A percentile compares a stretch with the other conserved stretches of the same genome.
Conservation (phyloP, 2,888 invertebrate species). For the Heliconius cydno region DNA sequence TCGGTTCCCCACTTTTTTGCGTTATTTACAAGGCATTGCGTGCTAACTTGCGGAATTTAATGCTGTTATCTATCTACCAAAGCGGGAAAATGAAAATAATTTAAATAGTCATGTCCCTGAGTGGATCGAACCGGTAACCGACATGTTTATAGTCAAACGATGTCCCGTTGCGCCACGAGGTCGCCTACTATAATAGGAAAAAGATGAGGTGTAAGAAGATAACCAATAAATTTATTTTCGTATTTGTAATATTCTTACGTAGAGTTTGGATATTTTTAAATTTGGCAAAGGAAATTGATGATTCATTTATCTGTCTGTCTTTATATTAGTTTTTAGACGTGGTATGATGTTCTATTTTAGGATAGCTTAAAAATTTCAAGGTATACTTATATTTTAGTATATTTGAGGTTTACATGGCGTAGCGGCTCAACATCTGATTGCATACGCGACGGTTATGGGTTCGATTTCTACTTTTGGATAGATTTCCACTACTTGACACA, state of each 20-base stretch:
- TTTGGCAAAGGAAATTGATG: slow-evolving; percentile 2
- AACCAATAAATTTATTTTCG: not conserved
- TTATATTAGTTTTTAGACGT: not conserved
- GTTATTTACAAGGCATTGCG: too few relatives aligned
- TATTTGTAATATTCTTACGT: slow-evolving; percentile 3
- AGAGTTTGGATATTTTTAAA: not conserved
- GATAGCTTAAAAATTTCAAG: not conserved
- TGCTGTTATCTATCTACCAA: too few relatives aligned
- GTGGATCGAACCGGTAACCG: not conserved
- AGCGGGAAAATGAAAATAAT: not conserved
- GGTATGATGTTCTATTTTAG: not conserved
- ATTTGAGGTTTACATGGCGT: not conserved
- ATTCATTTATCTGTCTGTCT: not conserved
- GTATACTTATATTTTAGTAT: not conserved
- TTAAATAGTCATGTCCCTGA: not conserved
- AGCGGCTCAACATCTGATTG: not conserved
- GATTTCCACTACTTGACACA: too few relatives aligned
- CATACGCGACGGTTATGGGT: not conserved
- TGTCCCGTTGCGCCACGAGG: not conserved
- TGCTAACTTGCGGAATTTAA: too few relatives aligned
- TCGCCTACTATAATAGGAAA: not conserved
- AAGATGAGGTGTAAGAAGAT: not conserved
- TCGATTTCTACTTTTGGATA: not conserved
- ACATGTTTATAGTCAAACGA: not conserved
- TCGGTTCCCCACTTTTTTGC: too few relatives aligned